Base-by-base conservation (phyloP, 2,888 invertebrate species). In the Acronicta psi region DNA sequence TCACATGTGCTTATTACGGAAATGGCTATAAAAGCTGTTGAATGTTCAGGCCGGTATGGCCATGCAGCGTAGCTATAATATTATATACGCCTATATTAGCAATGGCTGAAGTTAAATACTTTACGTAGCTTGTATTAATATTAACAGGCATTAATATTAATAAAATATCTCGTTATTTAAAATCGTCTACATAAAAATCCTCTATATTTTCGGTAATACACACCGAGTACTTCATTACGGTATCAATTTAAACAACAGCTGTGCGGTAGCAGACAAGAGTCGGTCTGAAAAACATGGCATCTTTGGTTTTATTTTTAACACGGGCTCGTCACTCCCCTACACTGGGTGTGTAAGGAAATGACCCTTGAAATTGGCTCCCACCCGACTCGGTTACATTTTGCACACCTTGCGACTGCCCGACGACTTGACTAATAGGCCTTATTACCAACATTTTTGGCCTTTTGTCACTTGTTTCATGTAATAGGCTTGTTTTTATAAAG, bases 311-410 rank as follows among this genome's bases (percentile, higher is more conserved):
- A 82, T 84, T 86, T 86, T 88, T 80, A 82, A 81, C 75, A 72
- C 73, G 77, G 65, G 59, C 64, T 73, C 75, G 69, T 72, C 75
- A 71, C 67, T 81, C 81, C 81, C 77, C 73, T 69, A 37, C 44
- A 74, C 76, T 80, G 88, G 88, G 89, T 83, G 88, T 87, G 88
- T 81, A 82, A 83, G 87, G 86, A 91, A 93, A 93, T 92, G 93
- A 83, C 84, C 91, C 93, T 88, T 93, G 93, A 93, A 93, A 93
- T 93, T 92, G 89, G 84, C 83, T 82, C 75, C 82, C 80, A 76
- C 82, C 81, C 84, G 84, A 78, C 83, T 87, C 81, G 81, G 84
- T 89, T 84, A 84, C 85, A 83, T 85, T 86, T 86, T 69, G 88
- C 89, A 77, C 91, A 91, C 92, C 91, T 92, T 92, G 92, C 88